Conservation (phyloP, 2,113 vertebrate species). For the Gymnobelideus leadbeateri region DNA sequence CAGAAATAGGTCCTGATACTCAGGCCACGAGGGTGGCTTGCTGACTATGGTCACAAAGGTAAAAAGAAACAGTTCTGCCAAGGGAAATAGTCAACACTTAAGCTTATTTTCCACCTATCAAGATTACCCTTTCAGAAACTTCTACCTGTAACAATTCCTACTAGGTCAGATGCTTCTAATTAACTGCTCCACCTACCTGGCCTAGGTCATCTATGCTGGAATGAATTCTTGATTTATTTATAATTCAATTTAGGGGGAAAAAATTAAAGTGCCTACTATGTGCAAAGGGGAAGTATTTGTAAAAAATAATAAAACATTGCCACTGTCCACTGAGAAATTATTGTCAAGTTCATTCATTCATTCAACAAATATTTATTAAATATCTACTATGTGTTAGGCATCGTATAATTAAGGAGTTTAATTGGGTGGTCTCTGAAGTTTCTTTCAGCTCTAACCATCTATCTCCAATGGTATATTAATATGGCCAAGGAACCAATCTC, state of each 20-base stretch:
- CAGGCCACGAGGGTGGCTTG: not conserved
- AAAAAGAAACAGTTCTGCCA: not conserved
- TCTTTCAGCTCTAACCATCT: not conserved
- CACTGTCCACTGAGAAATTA: not conserved
- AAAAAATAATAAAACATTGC: not conserved
- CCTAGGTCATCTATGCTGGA: not conserved
- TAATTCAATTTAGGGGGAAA: not conserved
- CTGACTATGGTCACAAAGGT: not conserved
- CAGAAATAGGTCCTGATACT: no score
- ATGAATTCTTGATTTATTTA: not conserved
- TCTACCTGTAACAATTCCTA: not conserved
- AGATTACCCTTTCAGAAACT: not conserved
- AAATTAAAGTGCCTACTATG: not conserved
- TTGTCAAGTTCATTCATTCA: not conserved
- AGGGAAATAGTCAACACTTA: not conserved
- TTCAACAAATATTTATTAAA: not conserved
- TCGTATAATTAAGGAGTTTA: not conserved
- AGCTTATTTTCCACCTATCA: not conserved
- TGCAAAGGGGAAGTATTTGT: not conserved
- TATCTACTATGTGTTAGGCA: not conserved
- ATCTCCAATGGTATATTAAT: constrained; percentile 13
- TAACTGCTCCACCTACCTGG: not conserved
- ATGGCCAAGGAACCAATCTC: constrained; percentile 40
- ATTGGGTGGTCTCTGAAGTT: not conserved
- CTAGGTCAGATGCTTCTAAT: not conserved